These are phyloP conservation scores for Amyelois transitella DNA, from an alignment of 1,140 invertebrate species.

Conservation along the genomic window DNA sequence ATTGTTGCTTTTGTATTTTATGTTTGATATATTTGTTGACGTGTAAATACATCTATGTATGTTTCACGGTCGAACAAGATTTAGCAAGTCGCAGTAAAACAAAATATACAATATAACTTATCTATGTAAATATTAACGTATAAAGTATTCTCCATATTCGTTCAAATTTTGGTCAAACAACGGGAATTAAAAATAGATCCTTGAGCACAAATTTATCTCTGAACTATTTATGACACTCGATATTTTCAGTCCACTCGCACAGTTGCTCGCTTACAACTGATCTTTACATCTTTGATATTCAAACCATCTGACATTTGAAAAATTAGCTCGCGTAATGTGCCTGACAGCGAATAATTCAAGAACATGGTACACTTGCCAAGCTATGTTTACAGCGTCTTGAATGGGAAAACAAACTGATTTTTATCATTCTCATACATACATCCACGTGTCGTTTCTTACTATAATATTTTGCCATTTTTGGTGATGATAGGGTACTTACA, in stretches of 20 bases:
- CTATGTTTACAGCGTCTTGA: background rate
- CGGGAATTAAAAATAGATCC: background rate
- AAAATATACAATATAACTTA: too few relatives aligned
- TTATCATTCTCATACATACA: too few relatives aligned
- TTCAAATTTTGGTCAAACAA: background rate
- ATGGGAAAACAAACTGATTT: too few relatives aligned
- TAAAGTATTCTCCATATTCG: background rate
- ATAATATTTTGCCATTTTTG: too few relatives aligned
- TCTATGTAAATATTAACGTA: too few relatives aligned
- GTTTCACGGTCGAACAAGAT: too few relatives aligned
- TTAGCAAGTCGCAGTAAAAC: too few relatives aligned
- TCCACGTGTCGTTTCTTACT: too few relatives aligned
- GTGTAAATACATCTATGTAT: background rate
- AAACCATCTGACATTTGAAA: background rate
- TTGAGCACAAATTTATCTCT: background rate
- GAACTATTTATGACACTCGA: background rate
- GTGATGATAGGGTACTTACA: too few relatives aligned
- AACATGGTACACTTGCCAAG: background rate
- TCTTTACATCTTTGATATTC: background rate
- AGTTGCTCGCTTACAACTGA: background rate
- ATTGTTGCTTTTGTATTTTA: background rate
- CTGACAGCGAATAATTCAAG: background rate
- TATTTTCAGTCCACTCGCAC: background rate
- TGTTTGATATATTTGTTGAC: too few relatives aligned
- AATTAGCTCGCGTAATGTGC: background rate